Base-by-base conservation (phyloP, 2,888 invertebrate genomes). In the Anthoptus insignis region DNA sequence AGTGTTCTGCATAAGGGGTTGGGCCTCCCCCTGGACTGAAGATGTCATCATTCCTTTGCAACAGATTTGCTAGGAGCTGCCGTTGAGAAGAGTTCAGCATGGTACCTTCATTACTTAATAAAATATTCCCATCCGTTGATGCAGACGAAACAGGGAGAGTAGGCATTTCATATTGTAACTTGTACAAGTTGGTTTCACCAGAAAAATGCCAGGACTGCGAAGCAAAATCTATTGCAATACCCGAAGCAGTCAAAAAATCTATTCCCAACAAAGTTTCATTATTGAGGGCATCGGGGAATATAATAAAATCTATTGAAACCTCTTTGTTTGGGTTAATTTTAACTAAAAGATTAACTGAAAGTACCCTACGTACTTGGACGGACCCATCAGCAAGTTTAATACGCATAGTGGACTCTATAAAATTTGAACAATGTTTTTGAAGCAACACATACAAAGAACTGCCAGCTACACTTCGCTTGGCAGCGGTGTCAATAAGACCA, bases 1-100 rank as follows among this genome's bases (percentile, higher is more conserved):
- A 80, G 64, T 16, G 32, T 9, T 32, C 32, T 32, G 32, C 32
- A 32, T 32, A 32, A 11, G 5, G 32, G 32, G 5, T 32, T 8
- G 32, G 32, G 2, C 7, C 4, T 32, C 32, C 32, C 32, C 32
- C 32, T 32, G 32, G 32, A 32, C 32, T 8, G 32, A 32, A 32
- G 32, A 32, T 32, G 32, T 32, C 32, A 32, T 32, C 11, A 32
- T 32, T 32, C 32, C 9, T 32, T 32, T 32, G 9, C 32, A 32
- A 32, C 7, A 32, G 32, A 4, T 8, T 11, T 32, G 32, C 32
- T 11, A 32, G 32, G 2, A 8, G 32, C 32, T 32, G 32, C 9
- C 32, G 32, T 32, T 32, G 7, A 8, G 32, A 32, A 32, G 32
- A 32, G 11, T 9, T 32, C 5, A 32, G 32, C 32, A 32, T 32